Percentiles rank a stretch among this genome's conserved stretches.
Evolutionary conservation across 2,888 invertebrate genomes (phyloP).

Genomic region (Tachina grossa): DNA sequence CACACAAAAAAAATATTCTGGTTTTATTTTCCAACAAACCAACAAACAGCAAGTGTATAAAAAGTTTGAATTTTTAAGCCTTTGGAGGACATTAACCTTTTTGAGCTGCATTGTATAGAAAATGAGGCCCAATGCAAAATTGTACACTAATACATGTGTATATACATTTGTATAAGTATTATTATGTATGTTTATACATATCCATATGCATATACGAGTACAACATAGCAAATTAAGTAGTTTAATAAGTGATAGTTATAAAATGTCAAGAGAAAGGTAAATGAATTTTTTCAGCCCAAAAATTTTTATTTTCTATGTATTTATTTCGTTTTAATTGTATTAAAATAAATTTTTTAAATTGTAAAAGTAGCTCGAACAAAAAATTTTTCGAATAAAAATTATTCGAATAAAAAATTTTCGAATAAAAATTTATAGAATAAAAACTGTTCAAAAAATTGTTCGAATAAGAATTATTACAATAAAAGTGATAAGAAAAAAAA

Average conservation of each 20-base stretch:
- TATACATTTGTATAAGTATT: not conserved
- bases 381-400: no score
- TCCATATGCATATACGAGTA: slow-evolving; percentile 21
- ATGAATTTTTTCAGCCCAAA: no score
- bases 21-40: slow-evolving; percentile 27
- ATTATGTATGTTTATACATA: not conserved
- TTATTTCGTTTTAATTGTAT: no score
- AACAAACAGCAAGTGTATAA: slow-evolving; percentile 40
- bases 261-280: no score
- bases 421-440: no score
- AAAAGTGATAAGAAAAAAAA: no score
- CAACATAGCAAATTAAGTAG: slow-evolving; percentile 17
- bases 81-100: slow-evolving; percentile 82
- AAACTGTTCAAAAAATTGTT: no score
- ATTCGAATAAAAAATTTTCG: no score
- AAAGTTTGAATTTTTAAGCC: slow-evolving; percentile 78
- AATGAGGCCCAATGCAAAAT: slow-evolving; percentile 53
- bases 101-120: slow-evolving; percentile 72
- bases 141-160: slow-evolving; percentile 22
- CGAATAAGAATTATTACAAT: no score
- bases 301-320: no score
- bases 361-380: no score
- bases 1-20: slow-evolving; percentile 30
- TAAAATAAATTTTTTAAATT: no score
- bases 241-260: not conserved